Conservation (phyloP, 2,113 vertebrate genomes). For the Polyodon spathula region DNA sequence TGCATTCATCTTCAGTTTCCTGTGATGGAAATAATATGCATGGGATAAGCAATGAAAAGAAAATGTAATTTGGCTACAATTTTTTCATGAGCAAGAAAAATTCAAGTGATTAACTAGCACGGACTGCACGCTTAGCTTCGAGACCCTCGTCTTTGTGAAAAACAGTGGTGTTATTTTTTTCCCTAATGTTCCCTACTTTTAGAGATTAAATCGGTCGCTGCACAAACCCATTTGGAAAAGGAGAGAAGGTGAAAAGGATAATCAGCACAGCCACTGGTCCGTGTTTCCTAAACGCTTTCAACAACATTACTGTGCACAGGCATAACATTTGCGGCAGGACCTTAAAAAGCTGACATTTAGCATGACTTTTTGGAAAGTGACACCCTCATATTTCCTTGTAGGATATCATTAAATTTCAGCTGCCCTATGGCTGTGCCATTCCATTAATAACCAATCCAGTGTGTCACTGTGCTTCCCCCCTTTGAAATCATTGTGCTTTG, state of each 20-base stretch:
- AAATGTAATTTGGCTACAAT: conserved; percentile 85
- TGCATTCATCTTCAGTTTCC: not conserved
- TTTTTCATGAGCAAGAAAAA: conserved; percentile 78
- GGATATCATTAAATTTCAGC: conserved; percentile 99
- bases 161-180: conserved; percentile 81
- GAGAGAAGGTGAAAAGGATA: conserved; percentile 99
- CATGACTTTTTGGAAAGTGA: conserved; percentile 99
- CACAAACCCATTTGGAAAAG: conserved; percentile 98
- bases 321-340: conserved; percentile 99
- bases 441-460: conserved; percentile 99
- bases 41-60: conserved; percentile 44
- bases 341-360: conserved; percentile 99
- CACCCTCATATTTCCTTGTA: conserved; percentile 99
- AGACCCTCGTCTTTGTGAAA: conserved; percentile 67
- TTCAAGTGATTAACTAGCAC: conserved; percentile 76
- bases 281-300: conserved; percentile 99
- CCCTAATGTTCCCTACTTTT: conserved; percentile 98
- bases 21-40: conserved; percentile 2
- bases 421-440: conserved; percentile 98
- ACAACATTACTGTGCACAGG: conserved; percentile 99
- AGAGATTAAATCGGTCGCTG: conserved; percentile 99
- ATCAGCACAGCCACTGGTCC: conserved; percentile 99
- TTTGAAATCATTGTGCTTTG: conserved; percentile 98
- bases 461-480: conserved; percentile 93
- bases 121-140: conserved; percentile 60